A percentile compares a stretch with the other conserved stretches of the same genome.
Conservation (phyloP, 2,113 vertebrate genomes). For the Anas platyrhynchos region DNA sequence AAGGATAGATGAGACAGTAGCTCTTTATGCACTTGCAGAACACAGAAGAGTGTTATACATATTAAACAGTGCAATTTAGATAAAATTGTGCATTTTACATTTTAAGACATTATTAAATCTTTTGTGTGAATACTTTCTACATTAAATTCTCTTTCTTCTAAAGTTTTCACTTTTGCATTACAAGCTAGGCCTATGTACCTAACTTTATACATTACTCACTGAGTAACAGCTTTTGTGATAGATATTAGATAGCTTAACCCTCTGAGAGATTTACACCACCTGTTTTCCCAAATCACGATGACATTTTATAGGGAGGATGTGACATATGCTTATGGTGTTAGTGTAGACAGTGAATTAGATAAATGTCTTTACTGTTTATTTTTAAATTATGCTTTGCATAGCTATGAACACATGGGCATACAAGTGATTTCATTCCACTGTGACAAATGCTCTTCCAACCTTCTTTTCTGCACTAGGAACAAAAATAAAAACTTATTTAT, state of each 20-base stretch:
- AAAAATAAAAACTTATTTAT: neutral
- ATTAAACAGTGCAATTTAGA: neutral
- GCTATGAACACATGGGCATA: neutral
- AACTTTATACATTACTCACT: neutral
- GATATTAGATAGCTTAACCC: neutral
- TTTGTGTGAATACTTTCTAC: neutral
- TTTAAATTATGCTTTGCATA: neutral
- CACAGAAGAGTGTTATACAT: neutral
- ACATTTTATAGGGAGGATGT: neutral
- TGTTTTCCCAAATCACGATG: neutral
- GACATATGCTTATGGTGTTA: neutral
- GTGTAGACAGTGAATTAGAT: neutral
- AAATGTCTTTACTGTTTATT: neutral
- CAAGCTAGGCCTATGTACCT: neutral
- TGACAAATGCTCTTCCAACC: neutral
- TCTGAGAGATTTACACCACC: neutral
- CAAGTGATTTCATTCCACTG: too few species aligned
- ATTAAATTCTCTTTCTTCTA: neutral
- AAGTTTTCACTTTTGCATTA: neutral
- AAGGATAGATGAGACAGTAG: neutral
- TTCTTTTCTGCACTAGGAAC: neutral
- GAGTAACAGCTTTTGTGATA: too few species aligned
- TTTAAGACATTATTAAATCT: neutral
- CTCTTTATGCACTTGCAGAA: neutral
- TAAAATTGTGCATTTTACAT: neutral